Conservation (phyloP, 2,113 vertebrate species). For the Agapornis roseicollis region DNA sequence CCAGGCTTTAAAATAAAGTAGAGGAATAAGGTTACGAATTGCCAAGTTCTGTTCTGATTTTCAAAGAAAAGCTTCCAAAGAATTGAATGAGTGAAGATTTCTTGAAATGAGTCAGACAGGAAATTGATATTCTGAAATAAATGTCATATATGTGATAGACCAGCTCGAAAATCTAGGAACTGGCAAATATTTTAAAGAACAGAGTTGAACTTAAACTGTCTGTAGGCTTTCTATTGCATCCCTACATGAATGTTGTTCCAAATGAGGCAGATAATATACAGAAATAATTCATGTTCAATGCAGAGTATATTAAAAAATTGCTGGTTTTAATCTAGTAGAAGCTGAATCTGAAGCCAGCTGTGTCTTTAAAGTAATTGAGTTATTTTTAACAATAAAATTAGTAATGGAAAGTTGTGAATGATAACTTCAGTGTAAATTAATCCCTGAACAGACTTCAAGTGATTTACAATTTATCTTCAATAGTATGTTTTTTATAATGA, state of each 20-base stretch:
- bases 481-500: conserved; percentile 1
- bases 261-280: background rate
- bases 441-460: background rate
- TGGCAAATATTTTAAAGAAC: background rate
- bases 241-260: background rate
- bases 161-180: background rate
- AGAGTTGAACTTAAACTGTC: background rate
- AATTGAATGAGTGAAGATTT: background rate
- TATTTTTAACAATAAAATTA: conserved; percentile 37
- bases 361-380: conserved; percentile 3
- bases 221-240: fast-evolving
- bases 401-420: conserved; percentile 2
- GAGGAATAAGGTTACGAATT: background rate
- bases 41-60: background rate
- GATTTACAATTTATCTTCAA: conserved; percentile 24
- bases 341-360: background rate
- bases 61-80: background rate
- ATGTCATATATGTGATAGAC: background rate
- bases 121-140: background rate
- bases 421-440: conserved; percentile 12
- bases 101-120: background rate
- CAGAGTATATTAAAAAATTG: background rate
- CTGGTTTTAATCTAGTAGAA: background rate
- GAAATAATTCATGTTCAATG: background rate
- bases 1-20: background rate